phyloP scores from a whole-genome alignment of 2,888 invertebrate species.

The Dolichopus griseipennis region DNA sequence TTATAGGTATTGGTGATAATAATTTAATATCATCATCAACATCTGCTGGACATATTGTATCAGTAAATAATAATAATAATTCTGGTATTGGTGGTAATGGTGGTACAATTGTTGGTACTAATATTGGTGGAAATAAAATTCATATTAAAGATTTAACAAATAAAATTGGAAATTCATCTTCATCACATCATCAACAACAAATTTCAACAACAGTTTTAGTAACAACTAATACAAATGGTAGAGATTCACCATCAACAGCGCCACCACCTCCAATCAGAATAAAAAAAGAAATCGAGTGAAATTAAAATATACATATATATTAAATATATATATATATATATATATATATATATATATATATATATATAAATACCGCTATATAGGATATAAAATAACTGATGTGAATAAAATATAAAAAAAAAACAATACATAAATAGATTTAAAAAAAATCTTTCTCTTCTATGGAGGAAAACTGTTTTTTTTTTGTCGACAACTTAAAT shows the following conservation, averaged over 20 bases:
- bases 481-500: neutral
- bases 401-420: neutral
- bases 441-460: neutral
- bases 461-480: neutral
- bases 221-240: constrained; percentile 16
- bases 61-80: neutral
- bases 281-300: constrained; percentile 22
- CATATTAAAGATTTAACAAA: constrained; percentile 16
- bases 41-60: neutral
- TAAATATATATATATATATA: neutral
- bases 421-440: neutral
- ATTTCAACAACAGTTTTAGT: constrained; percentile 9
- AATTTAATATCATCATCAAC: neutral
- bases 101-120: neutral
- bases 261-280: constrained; percentile 20
- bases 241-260: constrained; percentile 20
- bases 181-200: neutral
- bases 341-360: neutral
- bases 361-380: neutral
- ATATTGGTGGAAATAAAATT: constrained; percentile 11
- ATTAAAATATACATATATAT: neutral
- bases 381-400: neutral
- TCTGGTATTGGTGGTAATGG: neutral
- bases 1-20: no score
- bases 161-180: neutral